Conservation (phyloP, 2,797 vertebrate species). For the Glyptemys insculpta region DNA sequence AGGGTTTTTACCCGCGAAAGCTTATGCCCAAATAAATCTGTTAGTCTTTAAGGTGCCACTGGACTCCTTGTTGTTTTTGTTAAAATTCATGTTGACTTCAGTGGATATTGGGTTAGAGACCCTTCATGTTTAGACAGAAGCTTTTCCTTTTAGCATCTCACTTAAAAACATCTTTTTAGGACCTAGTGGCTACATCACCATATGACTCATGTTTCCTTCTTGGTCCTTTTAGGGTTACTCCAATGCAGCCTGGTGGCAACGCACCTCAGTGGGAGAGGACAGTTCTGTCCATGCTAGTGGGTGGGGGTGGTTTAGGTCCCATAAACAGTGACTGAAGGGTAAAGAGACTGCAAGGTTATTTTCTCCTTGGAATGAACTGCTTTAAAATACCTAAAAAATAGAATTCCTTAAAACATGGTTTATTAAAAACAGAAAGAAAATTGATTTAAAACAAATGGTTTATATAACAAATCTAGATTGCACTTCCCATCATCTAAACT, state of each 20-base stretch:
- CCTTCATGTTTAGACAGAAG: background rate
- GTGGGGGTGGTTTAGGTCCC: rapidly evolving
- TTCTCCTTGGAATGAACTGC: too few species aligned
- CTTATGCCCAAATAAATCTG: too few species aligned
- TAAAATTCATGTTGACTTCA: background rate
- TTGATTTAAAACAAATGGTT: too few species aligned
- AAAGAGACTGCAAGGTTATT: too few species aligned
- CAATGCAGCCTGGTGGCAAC: background rate
- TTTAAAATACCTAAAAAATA: too few species aligned
- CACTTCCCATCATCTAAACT: background rate
- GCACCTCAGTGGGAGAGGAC: background rate
- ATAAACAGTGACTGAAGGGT: background rate
- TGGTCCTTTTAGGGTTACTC: background rate
- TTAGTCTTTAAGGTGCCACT: too few species aligned
- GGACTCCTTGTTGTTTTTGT: too few species aligned
- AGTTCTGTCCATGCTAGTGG: background rate
- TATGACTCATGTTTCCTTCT: background rate
- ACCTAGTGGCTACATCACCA: background rate
- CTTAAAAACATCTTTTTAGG: background rate
- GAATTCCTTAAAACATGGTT: too few species aligned
- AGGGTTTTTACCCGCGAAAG: too few species aligned
- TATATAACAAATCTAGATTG: background rate
- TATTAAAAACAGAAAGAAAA: too few species aligned
- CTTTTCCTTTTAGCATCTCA: background rate
- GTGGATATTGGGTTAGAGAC: background rate